phyloP scores from a whole-genome alignment of 2,888 invertebrate species.

The Liodrosophila aerea region DNA sequence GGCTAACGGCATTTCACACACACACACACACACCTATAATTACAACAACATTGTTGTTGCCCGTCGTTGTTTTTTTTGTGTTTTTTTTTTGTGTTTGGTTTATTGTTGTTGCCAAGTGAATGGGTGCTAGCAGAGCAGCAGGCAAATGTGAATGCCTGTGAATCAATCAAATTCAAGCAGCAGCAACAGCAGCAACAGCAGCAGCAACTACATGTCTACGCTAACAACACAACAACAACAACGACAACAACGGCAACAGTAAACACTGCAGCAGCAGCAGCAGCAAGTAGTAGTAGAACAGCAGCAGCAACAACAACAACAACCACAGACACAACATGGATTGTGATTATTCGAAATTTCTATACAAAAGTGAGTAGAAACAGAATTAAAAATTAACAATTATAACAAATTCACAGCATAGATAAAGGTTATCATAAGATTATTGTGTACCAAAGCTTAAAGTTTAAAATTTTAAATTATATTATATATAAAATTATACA shows the following conservation, averaged over 20 bases:
- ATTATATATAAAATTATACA: too few relatives aligned
- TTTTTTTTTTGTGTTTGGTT: slow-evolving; percentile 5
- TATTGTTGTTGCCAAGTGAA: neutral
- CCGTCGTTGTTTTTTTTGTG: slow-evolving; percentile 11
- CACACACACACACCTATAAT: too few relatives aligned
- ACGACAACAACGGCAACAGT: slow-evolving; percentile 14
- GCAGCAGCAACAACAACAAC: slow-evolving; percentile 6
- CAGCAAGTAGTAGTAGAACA: too few relatives aligned
- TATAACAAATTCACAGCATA: too few relatives aligned
- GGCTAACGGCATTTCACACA: slow-evolving; percentile 35
- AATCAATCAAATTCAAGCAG: slow-evolving; percentile 39
- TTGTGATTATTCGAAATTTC: slow-evolving; percentile 71
- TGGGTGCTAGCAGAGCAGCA: neutral
- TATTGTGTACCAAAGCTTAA: neutral
- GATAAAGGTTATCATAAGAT: too few relatives aligned
- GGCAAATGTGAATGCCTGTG: slow-evolving; percentile 28
- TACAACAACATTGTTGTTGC: too few relatives aligned
- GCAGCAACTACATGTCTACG: slow-evolving; percentile 19
- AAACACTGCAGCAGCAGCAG: slow-evolving; percentile 11
- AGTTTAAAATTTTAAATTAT: too few relatives aligned
- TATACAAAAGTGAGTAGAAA: slow-evolving; percentile 67
- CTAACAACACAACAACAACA: slow-evolving; percentile 2
- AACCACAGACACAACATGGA: slow-evolving; percentile 42
- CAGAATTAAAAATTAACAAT: slow-evolving; percentile 1
- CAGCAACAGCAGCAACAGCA: slow-evolving; percentile 10